Evolutionary conservation across 2,113 vertebrate genomes (phyloP).

Genomic region (Sialia sialis): DNA sequence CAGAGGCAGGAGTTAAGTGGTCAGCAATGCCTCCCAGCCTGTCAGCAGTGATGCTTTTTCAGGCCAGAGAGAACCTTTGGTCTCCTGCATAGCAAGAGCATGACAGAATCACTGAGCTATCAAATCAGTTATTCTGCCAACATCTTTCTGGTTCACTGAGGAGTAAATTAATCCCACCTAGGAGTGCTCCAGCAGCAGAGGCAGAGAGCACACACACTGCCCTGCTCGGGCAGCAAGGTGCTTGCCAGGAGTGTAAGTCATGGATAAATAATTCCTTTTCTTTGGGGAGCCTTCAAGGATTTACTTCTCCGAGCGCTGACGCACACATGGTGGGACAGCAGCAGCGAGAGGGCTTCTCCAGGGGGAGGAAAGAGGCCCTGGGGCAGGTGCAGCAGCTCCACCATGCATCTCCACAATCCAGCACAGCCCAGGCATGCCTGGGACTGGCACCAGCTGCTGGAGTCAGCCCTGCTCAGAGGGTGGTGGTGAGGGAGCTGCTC

Average conservation of each 20-base stretch:
- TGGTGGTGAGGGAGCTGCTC: background rate
- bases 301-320: background rate
- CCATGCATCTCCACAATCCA: rapidly evolving
- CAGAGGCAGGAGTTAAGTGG: background rate
- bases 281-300: background rate
- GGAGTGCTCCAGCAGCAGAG: background rate
- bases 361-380: background rate
- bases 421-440: background rate
- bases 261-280: background rate
- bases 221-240: background rate
- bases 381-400: background rate
- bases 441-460: background rate
- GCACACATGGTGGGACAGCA: background rate
- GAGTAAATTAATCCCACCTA: background rate
- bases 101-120: constrained; percentile 44
- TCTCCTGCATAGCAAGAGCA: background rate
- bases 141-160: constrained; percentile 35
- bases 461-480: rapidly evolving
- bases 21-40: background rate
- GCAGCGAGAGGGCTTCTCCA: background rate
- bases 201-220: background rate
- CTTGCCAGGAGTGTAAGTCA: background rate
- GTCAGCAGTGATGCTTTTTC: background rate
- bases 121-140: constrained; percentile 47
- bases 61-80: background rate